Percentiles rank a stretch among this genome's conserved stretches.
These are phyloP conservation scores for Typhlomys cinereus DNA, from an alignment of 2,113 vertebrate genomes.

Conservation along the genomic window DNA sequence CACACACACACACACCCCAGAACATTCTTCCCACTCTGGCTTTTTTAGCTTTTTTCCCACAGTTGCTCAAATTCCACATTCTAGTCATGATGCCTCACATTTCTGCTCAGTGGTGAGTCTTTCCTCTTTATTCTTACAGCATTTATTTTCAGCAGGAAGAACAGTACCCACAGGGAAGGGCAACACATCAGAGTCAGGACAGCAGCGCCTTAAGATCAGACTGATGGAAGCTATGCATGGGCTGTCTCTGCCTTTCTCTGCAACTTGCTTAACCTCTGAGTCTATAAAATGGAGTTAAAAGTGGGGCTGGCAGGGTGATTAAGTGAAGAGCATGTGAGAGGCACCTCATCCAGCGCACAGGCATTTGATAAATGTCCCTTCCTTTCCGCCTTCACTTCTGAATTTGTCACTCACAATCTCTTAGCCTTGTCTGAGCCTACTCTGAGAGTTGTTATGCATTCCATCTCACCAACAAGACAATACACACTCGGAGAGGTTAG, in stretches of 20 bases:
- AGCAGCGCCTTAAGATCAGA: not conserved
- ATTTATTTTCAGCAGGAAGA: not conserved
- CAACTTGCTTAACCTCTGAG: not conserved
- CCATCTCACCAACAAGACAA: not conserved
- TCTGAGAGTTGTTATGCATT: conserved; percentile 18
- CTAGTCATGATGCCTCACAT: not conserved
- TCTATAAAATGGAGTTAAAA: conserved; percentile 41
- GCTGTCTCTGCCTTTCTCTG: not conserved
- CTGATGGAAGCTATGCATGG: not conserved
- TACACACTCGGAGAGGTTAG: conserved; percentile 23
- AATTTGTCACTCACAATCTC: conserved; percentile 47
- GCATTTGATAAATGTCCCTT: conserved; percentile 37
- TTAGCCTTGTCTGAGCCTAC: not conserved
- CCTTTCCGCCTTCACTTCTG: not conserved
- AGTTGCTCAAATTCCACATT: conserved; percentile 10
- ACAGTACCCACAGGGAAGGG: not conserved
- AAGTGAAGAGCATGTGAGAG: not conserved
- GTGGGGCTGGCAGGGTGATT: conserved; percentile 16
- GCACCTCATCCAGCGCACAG: not conserved
- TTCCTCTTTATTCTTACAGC: not conserved
- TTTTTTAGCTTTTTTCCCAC: not conserved
- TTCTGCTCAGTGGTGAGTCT: not conserved
- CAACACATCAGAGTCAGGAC: not conserved
- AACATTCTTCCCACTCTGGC: not conserved
- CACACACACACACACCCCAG: no score